These are phyloP conservation scores for Urophycis tenuis DNA, from an alignment of 2,797 vertebrate genomes.

Conservation along the genomic window DNA sequence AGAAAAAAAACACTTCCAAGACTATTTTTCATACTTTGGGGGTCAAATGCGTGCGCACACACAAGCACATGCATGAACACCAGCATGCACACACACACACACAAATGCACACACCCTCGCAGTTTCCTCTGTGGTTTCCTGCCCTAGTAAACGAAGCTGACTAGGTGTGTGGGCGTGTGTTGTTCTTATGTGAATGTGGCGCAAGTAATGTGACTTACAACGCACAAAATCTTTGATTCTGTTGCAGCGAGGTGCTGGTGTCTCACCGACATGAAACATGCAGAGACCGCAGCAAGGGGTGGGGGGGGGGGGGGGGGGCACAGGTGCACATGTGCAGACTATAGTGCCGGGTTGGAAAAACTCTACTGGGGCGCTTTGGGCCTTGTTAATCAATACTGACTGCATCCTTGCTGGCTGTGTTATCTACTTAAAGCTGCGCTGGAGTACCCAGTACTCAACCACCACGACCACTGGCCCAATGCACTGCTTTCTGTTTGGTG, in stretches of 20 bases:
- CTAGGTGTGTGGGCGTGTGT: not conserved
- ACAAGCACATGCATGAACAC: not conserved
- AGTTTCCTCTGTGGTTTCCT: not conserved
- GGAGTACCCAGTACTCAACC: too few species aligned
- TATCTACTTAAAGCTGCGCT: not conserved
- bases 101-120: too few species aligned
- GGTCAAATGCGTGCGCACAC: not conserved
- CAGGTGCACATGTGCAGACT: not conserved
- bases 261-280: too few species aligned
- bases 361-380: not conserved
- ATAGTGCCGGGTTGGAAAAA: not conserved
- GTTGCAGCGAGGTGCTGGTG: too few species aligned
- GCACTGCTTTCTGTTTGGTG: too few species aligned
- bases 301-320: too few species aligned
- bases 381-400: not conserved
- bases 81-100: too few species aligned
- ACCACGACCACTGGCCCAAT: not conserved
- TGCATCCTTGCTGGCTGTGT: not conserved
- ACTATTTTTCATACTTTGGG: not conserved
- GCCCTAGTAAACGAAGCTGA: not conserved
- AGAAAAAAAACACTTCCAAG: not conserved
- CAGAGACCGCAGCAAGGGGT: too few species aligned
- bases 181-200: not conserved
- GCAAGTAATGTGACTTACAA: not conserved
- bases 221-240: too few species aligned